Conservation (phyloP, 2,797 vertebrate species). For the Zenarchopterus dispar region DNA sequence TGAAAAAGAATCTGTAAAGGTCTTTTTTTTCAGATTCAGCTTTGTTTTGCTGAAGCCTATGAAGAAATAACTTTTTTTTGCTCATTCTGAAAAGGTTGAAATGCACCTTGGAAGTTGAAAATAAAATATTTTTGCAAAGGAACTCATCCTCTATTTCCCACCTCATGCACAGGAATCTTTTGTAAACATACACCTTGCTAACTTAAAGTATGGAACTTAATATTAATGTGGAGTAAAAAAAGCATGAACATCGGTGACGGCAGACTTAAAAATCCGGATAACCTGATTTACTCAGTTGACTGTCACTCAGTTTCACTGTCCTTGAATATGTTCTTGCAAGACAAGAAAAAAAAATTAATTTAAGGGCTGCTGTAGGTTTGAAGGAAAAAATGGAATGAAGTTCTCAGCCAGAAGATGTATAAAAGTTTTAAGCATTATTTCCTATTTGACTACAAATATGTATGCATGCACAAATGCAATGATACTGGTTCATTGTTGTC, state of each 20-base stretch:
- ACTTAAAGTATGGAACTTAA: conserved; percentile 33
- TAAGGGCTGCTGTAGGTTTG: conserved; percentile 37
- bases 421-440: conserved; percentile 6
- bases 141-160: conserved; percentile 23
- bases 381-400: conserved; percentile 11
- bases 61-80: conserved; percentile 16
- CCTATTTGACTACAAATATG: too few species aligned
- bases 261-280: conserved; percentile 31
- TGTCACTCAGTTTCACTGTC: conserved; percentile 47
- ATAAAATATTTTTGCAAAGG: conserved; percentile 65
- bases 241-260: conserved; percentile 36
- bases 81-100: conserved; percentile 50
- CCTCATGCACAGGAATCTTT: conserved; percentile 29
- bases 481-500: too few species aligned
- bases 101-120: conserved; percentile 50
- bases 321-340: conserved; percentile 50
- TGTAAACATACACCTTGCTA: conserved; percentile 53
- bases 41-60: too few species aligned
- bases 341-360: conserved; percentile 37
- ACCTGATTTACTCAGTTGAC: conserved; percentile 57
- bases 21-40: too few species aligned
- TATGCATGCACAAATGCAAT: too few species aligned
- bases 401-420: conserved; percentile 31
- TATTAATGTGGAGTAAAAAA: conserved; percentile 36
- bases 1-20: too few species aligned